Base-by-base conservation (phyloP, 1,140 invertebrate genomes). In the Pentalonia nigronervosa region DNA sequence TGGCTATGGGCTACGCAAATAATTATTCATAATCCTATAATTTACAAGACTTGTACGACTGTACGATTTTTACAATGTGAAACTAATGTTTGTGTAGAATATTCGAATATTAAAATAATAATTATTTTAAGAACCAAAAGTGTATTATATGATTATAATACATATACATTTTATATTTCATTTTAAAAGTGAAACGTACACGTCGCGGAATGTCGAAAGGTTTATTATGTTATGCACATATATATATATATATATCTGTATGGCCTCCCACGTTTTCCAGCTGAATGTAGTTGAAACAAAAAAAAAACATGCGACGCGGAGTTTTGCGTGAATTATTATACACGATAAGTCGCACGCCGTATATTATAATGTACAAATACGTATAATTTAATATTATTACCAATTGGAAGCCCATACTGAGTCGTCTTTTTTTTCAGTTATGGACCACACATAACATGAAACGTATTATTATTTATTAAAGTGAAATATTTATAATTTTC, bases 361-460 rank as follows among this genome's bases (percentile, higher is more conserved):
- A 3, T 1, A 6, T 23, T 41, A 41, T 41, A 41, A 41, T 41
- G 41, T 1, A 53, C 17, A 34, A 50, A 89, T 21, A 21, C 87
- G 23, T 47, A 6, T 50, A 89, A 50, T 88, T 88, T 88, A 88
- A 89, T 41, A 41, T 89, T 53, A 53, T 89, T 89, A 89, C 36
- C 47, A 53, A 89, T 89, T 48, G n/a, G 36, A 50, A 89, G 36
- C 87, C 87, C 48, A 89, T 48, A 89, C 48, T 20, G 34, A 53
- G 8, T 89, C 47, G 34, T 89, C 87, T 48, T 53, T 21, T 41
- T 41, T 41, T 41, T 41, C 41, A 41, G 41, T 41, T 41, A 4
- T 41, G 41, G 41, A 41, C 41, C 2, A 41, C 41, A 41, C 41
- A 41, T 41, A 41, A 2, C 1, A 41, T 41, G 41, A 41, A 41